Base-by-base conservation (phyloP, 1,140 invertebrate genomes). In the Brachionus calyciflorus region DNA sequence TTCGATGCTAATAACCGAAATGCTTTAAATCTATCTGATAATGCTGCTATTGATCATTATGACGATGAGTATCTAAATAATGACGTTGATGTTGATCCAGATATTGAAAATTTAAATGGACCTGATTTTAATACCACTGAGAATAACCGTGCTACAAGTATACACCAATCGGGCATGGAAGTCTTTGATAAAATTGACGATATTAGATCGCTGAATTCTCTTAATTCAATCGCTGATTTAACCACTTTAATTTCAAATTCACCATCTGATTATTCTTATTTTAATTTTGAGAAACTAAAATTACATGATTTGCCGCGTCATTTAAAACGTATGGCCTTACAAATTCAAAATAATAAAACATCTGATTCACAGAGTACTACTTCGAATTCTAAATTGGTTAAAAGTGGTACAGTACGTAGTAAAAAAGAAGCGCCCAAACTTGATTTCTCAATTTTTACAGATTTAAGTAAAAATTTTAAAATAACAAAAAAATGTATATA, bases 381-480 rank as follows among this genome's bases (percentile, higher is more conserved):
- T 19, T 7, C 30, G 1, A 60, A 60, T 10, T 37, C 55, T 3
- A 60, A 60, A 30, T n/a, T 60, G n/a, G 55, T 33, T 24, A 73
- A 73, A 30, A 73, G 44, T 14, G 51, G 46, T 7, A 49, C 46
- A 33, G 69, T 41, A 2, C 44, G 51, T 12, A 55, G 30, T 28
- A 73, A 73, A 49, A 73, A 73, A 49, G 69, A 73, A 51, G 69
- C 69, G 24, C 69, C 69, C 21, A 46, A 33, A 33, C 49, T 73
- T 14, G 69, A 73, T 26, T 73, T 73, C 14, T 41, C 46, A 12
- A 73, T 53, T 28, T 7, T 0, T 2, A 53, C 44, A 12, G 69
- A 73, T 7, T 26, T 49, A 17, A 33, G 9, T 14, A 73, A 73
- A 19, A 51, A 1, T 1, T 73, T 51, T 17, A 73, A 73, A 41